Conservation (phyloP, 2,888 invertebrate genomes). For the Trimorus sp. region DNA sequence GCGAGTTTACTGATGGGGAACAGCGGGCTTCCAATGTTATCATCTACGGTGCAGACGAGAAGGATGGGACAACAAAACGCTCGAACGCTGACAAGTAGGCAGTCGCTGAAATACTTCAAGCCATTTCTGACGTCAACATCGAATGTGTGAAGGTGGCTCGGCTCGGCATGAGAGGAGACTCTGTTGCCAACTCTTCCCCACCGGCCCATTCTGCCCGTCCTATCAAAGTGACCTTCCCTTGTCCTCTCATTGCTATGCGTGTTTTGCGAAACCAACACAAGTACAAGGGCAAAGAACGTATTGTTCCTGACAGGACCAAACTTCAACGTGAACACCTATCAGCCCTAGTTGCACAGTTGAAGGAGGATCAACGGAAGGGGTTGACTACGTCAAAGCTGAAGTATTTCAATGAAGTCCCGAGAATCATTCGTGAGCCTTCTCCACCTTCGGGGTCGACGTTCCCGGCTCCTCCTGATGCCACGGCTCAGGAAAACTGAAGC, state of each 20-base stretch:
- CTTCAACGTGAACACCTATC: neutral
- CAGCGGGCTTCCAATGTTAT: neutral
- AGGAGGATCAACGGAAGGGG: neutral
- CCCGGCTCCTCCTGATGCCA: neutral
- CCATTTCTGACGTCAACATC: neutral
- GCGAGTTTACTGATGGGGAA: neutral
- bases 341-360: neutral
- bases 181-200: neutral
- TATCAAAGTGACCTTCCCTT: neutral
- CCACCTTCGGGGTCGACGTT: too few species aligned
- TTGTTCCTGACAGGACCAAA: neutral
- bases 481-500: conserved; percentile 7
- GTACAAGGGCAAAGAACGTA: neutral
- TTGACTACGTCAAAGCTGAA: neutral
- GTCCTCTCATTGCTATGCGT: neutral
- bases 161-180: neutral
- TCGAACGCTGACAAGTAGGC: neutral
- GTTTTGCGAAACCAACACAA: conserved; percentile 2
- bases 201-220: neutral
- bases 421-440: neutral
- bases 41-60: neutral
- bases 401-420: conserved; percentile 2
- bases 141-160: neutral
- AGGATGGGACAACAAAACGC: neutral
- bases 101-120: neutral